Percentiles rank a stretch among this genome's conserved stretches.
Evolutionary conservation across 2,888 invertebrate genomes (phyloP).

Genomic region (Eumacrocentrus americanus): DNA sequence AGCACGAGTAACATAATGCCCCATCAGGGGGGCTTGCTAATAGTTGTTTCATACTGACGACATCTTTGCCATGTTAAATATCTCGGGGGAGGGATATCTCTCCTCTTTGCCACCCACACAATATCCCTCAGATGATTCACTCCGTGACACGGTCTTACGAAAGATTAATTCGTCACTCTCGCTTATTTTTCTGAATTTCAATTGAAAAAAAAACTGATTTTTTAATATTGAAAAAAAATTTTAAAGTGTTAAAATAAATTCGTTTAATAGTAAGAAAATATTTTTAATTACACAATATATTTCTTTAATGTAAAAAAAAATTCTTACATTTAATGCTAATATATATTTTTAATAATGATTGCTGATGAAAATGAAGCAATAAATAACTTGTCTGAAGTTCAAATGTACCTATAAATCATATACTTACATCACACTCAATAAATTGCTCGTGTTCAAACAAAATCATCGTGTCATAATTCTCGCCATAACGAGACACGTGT

Average conservation of each 20-base stretch:
- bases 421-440: too few relatives aligned
- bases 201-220: neutral
- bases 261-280: too few relatives aligned
- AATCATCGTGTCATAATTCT: too few relatives aligned
- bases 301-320: too few relatives aligned
- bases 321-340: too few relatives aligned
- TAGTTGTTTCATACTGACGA: constrained; percentile 52
- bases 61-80: constrained; percentile 41
- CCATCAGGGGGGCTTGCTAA: constrained; percentile 49
- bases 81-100: constrained; percentile 30
- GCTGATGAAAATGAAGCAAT: too few relatives aligned
- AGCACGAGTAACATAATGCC: constrained; percentile 49
- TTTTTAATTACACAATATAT: too few relatives aligned
- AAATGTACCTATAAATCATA: too few relatives aligned
- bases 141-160: constrained; percentile 28
- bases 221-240: neutral
- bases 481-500: too few relatives aligned
- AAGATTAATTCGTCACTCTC: constrained; percentile 3
- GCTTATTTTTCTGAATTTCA: neutral
- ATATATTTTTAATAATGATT: too few relatives aligned
- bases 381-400: too few relatives aligned
- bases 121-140: constrained; percentile 35
- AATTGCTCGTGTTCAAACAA: too few relatives aligned
- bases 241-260: neutral
- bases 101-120: constrained; percentile 33